Evolutionary conservation across 2,888 invertebrate genomes (phyloP).

Genomic region (Dicyrtomina minuta): DNA sequence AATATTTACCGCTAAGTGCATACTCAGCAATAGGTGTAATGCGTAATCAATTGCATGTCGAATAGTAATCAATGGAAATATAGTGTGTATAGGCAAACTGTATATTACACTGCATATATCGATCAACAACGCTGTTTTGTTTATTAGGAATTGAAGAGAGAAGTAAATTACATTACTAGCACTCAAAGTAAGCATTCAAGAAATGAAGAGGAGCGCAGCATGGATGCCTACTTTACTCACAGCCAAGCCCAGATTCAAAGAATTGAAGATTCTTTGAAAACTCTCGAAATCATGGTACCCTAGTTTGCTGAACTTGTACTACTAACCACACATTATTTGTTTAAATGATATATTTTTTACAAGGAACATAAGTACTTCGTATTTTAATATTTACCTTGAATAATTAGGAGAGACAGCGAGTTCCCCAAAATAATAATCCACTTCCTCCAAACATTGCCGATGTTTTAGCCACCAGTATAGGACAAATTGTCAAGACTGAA

Average conservation of each 20-base stretch:
- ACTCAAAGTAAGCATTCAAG: constrained; percentile 19
- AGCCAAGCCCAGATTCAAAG: constrained; percentile 41
- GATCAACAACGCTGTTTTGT: neutral
- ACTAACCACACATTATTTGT: neutral
- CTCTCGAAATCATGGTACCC: constrained; percentile 36
- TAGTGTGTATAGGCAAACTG: too few species aligned
- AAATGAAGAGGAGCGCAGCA: constrained; percentile 28
- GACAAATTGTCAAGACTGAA: constrained; percentile 61
- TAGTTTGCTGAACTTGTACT: neutral
- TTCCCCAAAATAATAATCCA: constrained; percentile 36
- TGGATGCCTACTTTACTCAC: constrained; percentile 36
- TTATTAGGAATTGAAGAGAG: constrained; percentile 48
- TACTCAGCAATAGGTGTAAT: too few species aligned
- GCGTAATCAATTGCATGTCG: too few species aligned
- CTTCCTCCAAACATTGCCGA: constrained; percentile 49
- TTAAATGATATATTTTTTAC: neutral
- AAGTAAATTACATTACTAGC: constrained; percentile 41
- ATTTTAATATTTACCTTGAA: too few species aligned
- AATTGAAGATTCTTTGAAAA: constrained; percentile 45
- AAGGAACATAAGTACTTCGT: neutral
- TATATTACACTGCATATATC: too few species aligned
- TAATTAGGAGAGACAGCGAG: constrained; percentile 38
- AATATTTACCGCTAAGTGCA: too few species aligned
- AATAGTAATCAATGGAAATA: too few species aligned
- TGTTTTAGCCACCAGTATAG: constrained; percentile 45